Base-by-base conservation (phyloP, 2,888 invertebrate genomes). In the Hypsopygia costalis region DNA sequence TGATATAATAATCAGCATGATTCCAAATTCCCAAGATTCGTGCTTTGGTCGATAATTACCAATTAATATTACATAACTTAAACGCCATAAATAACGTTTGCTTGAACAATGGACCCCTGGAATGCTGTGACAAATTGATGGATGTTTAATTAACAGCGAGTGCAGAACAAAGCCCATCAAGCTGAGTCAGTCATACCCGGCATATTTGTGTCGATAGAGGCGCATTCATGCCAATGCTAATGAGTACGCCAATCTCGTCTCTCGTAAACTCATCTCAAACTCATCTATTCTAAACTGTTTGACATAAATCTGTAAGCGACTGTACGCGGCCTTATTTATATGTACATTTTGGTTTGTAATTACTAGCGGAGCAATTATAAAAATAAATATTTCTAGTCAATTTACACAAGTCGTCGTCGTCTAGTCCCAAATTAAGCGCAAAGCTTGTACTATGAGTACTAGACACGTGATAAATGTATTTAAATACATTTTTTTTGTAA, bases 151-250 rank as follows among this genome's bases (percentile, higher is more conserved):
- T 65, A 68, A 61, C 61, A 58, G 48, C 49, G 44, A 44, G 42
- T 40, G 48, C 48, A 36, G 49, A 63, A 58, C 55, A 60, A 61
- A 64, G 61, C 62, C 54, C 63, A 58, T 61, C 62, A 57, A 16
- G 46, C 36, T 44, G 46, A 48, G 40, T 49, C 45, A 47, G 41
- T 43, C 47, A 41, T 37, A 12, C 11, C 4, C 12, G 29, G 40
- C 36, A 40, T 46, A 69, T 67, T 66, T 69, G 65, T 68, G 69
- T 62, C 60, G 64, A 69, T 74, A 74, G n/a, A n/a, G n/a, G 58
- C 54, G 63, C 62, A 74, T 77, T 76, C 65, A 71, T 76, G 77
- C 71, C 69, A 69, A 74, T 75, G 72, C 65, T 81, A 81, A 81
- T 81, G 78, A 75, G 66, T 62, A 64, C 59, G 68, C 69, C 69